Conservation (phyloP, 2,888 invertebrate genomes). For the Ecliptopera silaceata region DNA sequence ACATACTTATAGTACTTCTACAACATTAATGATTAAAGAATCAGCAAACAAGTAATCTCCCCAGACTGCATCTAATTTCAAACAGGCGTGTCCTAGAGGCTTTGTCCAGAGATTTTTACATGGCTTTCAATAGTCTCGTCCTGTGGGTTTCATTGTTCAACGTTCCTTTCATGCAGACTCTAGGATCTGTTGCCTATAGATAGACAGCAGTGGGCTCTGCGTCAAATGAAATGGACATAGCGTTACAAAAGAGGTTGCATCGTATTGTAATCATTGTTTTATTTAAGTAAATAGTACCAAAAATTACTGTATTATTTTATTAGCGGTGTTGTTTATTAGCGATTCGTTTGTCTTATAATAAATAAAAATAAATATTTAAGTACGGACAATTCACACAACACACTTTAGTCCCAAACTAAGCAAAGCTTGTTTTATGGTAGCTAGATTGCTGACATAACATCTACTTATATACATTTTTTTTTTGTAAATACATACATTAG, state of each 20-base stretch:
- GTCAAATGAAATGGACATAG: constrained; percentile 15
- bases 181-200: constrained; percentile 32
- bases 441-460: no score
- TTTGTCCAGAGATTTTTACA: constrained; percentile 56
- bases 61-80: constrained; percentile 54
- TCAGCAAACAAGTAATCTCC: constrained; percentile 10
- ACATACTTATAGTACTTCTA: neutral
- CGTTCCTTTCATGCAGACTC: constrained; percentile 48
- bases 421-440: no score
- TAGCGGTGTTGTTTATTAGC: no score
- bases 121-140: constrained; percentile 58
- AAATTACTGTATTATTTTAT: no score
- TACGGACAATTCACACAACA: no score
- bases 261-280: neutral
- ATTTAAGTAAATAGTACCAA: neutral
- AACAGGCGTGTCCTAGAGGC: constrained; percentile 39
- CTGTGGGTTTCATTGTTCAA: constrained; percentile 62
- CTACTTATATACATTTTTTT: no score
- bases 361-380: no score
- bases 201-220: constrained; percentile 13
- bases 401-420: no score
- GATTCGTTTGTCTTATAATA: no score
- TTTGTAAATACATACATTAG: no score
- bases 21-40: constrained; percentile 14
- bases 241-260: constrained; percentile 9